phyloP scores from a whole-genome alignment of 2,888 invertebrate species.

The Crepidodera aurea region DNA sequence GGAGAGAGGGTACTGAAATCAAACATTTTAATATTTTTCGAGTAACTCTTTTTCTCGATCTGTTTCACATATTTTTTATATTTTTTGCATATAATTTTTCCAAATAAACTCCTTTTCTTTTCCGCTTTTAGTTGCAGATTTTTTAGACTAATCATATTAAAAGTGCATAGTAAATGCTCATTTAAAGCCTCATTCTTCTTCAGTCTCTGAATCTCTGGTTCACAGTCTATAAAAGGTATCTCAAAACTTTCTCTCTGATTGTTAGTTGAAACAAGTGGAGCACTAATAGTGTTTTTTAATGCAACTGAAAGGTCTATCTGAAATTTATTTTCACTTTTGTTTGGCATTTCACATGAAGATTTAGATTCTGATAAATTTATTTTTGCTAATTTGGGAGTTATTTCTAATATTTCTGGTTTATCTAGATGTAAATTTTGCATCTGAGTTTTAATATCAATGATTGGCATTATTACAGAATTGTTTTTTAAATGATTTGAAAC shows the following conservation, averaged over 20 bases:
- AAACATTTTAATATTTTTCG: slow-evolving; percentile 58
- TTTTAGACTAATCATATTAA: slow-evolving; percentile 50
- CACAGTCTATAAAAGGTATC: slow-evolving; percentile 58
- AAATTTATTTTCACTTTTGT: slow-evolving; percentile 38
- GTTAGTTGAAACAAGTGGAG: slow-evolving; percentile 40
- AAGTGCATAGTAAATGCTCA: slow-evolving; percentile 46
- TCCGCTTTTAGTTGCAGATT: slow-evolving; percentile 37
- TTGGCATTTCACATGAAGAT: slow-evolving; percentile 16
- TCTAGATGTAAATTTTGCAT: slow-evolving; percentile 6
- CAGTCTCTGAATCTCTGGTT: slow-evolving; percentile 40
- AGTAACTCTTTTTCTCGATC: not conserved
- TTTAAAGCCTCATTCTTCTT: slow-evolving; percentile 13
- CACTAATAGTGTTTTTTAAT: slow-evolving; percentile 49
- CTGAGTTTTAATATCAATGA: not conserved
- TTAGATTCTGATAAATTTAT: slow-evolving; percentile 21
- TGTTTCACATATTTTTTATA: slow-evolving; percentile 32
- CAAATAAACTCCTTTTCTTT: slow-evolving; percentile 61
- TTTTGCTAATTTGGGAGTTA: slow-evolving; percentile 24
- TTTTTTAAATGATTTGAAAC: slow-evolving; percentile 47
- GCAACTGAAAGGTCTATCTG: slow-evolving; percentile 62
- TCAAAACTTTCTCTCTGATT: slow-evolving; percentile 50
- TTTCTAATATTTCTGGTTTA: not conserved
- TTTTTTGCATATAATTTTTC: slow-evolving; percentile 62
- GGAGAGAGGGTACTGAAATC: slow-evolving; percentile 69
- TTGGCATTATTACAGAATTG: slow-evolving; percentile 16